Base-by-base conservation (phyloP, 2,888 invertebrate species). In the Ichneumoninae sp. region DNA sequence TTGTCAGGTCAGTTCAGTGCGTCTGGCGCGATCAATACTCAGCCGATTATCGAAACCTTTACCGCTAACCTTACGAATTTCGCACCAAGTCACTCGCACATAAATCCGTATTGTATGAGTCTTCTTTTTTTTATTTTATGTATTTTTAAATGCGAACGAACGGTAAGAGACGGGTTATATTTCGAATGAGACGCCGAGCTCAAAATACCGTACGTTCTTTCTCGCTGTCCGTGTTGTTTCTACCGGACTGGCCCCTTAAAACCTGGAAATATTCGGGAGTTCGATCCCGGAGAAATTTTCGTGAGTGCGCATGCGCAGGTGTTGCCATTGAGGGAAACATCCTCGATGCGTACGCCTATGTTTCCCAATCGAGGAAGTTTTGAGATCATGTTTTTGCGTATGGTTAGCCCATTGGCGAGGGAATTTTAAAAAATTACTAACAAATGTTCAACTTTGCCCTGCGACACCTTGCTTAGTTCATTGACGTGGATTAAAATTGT, bases 271-370 rank as follows among this genome's bases (percentile, higher is more conserved):
- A 50, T 33, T 26, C 60, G 52, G 52, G 54, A 19, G 10, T 36
- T 16, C 22, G 36, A 10, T 26, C n/a, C 19, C 26, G 33, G 50
- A 30, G 57, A 33, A 1, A 22, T 47, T 81, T 16, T 3, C 30
- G 5, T 13, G 10, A 22, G 10, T 74, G 81, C 83, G 83, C 81
- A 22, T 84, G 83, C 83, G 81, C 83, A n/a, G 3, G 13, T 36
- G 71, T 66, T 44, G 52, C 57, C n/a, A 33, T 47, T 19, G 44
- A 63, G 44, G 6, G 1, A 36, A 13, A 44, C 1, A 44, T 30
- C 83, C 76, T 44, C 33, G 10, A n/a, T 13, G 68, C n/a, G 16
- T 74, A 84, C 83, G 83, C 83, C 81, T 33, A 81, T 84, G 81
- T 26, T 30, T 13, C 2, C 26, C 13, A 0, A 30, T 30, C 60